phyloP scores from a whole-genome alignment of 2,797 vertebrate genomes.

The Sciurus carolinensis region DNA sequence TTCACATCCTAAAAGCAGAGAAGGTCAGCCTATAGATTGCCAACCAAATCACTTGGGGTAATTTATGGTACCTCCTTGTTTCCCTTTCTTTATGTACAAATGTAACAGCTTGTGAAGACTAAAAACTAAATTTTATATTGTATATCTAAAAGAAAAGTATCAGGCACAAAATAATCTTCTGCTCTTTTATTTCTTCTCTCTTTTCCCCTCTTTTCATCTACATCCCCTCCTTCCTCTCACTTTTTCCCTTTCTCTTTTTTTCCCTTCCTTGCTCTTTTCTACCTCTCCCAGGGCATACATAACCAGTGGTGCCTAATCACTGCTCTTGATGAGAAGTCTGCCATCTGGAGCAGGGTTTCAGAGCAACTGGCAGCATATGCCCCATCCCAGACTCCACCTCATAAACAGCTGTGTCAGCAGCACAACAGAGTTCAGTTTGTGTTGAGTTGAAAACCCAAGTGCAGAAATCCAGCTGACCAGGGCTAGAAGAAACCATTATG shows the following conservation, averaged over 20 bases:
- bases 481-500: background rate
- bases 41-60: background rate
- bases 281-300: background rate
- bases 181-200: background rate
- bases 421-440: background rate
- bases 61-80: background rate
- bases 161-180: background rate
- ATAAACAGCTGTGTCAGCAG: background rate
- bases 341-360: background rate
- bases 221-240: fast-evolving
- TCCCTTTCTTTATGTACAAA: background rate
- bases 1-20: background rate
- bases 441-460: conserved; percentile 19
- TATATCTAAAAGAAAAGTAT: background rate
- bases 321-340: background rate
- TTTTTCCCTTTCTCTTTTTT: background rate
- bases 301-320: background rate
- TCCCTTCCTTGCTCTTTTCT: no score
- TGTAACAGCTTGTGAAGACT: background rate
- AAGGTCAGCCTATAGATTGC: background rate
- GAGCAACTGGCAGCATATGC: background rate
- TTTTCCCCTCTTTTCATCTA: background rate
- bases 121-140: background rate
- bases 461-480: background rate
- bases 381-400: background rate